Evolutionary conservation across 2,797 vertebrate species (phyloP), one percentile per base, ranked within the genome.

Genomic region (Thaleichthys pacificus): DNA sequence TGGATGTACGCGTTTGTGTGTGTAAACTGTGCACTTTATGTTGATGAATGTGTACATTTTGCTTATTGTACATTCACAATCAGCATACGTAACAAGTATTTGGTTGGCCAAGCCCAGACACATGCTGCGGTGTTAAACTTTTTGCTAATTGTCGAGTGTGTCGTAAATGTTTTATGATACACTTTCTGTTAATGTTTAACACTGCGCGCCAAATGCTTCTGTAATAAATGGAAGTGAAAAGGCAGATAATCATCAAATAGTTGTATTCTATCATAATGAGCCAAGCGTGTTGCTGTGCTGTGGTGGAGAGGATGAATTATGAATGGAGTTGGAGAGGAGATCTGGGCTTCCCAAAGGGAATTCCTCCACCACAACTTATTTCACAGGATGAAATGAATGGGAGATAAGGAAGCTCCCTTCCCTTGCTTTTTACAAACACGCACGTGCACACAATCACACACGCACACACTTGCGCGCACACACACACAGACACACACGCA

Each of bases 231-330:
- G 81, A 88, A 91, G 85, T 86, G 86, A 85, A 91, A 88, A 86
- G 79, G 87, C 87, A 91, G 87, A 91, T 91, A 86, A 91, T 91
- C 86, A 86, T 90, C 87, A 92, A 84, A 89, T 90, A 89, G 78
- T 91, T 91, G 85, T 66, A 67, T 67, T 61, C 66, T 89, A 86
- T 88, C 85, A 90, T 91, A 86, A 91, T 90, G 86, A 90, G 88
- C 82, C 87, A 89, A 86, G 88, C 85, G 90, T 4, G 90, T 4
- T 54, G 85, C 89, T 86, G 82, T 88, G 89, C 87, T 87, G 88
- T 89, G 80, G 84, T 89, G 88, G 87, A 89, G 84, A 86, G 84
- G 77, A 88, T 92, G 89, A 93, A 93, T 93, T 92, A 94, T 93
- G 89, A 92, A 93, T 93, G 88, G 86, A 88, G 85, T 84, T 85